phyloP scores from a whole-genome alignment of 2,113 vertebrate genomes.

The Sphyrna mokarran region DNA sequence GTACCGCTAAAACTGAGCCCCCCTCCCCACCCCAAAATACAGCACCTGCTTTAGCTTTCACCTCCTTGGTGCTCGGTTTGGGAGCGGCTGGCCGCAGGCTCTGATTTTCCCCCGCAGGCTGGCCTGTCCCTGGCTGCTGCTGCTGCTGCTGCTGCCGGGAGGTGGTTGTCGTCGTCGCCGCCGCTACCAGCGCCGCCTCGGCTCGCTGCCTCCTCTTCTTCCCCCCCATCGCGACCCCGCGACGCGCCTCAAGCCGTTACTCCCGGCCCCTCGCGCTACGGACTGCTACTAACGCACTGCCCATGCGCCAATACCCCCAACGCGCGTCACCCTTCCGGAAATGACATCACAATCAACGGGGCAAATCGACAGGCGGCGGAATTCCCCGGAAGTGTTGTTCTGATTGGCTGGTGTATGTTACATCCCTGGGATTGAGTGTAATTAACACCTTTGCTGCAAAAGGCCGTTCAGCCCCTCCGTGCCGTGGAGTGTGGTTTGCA shows the following conservation, averaged over 20 bases:
- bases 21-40: accelerated
- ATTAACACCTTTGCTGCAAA: too few species aligned
- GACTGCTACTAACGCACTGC: background rate
- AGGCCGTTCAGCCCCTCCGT: too few species aligned
- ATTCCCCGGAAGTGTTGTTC: background rate
- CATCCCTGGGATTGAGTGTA: background rate
- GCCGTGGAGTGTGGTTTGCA: too few species aligned
- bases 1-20: background rate
- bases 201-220: constrained; percentile 81
- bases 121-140: constrained; percentile 39
- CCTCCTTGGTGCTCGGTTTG: constrained; percentile 49
- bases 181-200: constrained; percentile 45
- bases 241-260: background rate
- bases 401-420: background rate
- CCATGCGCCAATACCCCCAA: background rate
- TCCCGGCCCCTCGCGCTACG: too few species aligned
- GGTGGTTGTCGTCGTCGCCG: constrained; percentile 43
- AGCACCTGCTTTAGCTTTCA: constrained; percentile 59
- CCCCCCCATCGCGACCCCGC: constrained; percentile 65
- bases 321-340: background rate
- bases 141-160: constrained; percentile 51
- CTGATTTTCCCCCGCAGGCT: constrained; percentile 47
- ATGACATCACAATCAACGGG: background rate
- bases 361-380: background rate
- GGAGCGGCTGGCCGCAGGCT: constrained; percentile 45